Base-by-base conservation (phyloP, 2,888 invertebrate species). In the Sesamia inferens region DNA sequence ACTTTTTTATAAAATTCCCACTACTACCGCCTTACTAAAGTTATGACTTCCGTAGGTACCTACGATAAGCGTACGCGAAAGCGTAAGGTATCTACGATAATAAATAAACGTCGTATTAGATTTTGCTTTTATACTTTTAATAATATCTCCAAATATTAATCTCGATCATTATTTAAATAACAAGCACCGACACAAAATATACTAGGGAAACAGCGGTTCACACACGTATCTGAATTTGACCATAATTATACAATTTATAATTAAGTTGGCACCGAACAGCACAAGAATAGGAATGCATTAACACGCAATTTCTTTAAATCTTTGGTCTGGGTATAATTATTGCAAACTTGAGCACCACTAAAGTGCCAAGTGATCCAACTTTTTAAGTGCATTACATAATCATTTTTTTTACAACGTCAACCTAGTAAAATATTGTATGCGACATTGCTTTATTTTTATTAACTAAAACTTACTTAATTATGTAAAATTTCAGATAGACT, bases 271-370 rank as follows among this genome's bases (percentile, higher is more conserved):
- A 93, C 93, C 92, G 86, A 90, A 89, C 90, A 92, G 91, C 90
- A 92, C 90, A 87, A 89, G 85, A 87, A 85, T 86, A 87, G 86
- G 82, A 88, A 90, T 90, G 90, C 89, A 90, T 88, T 74, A 88
- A 90, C 88, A 92, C 85, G 89, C 90, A 89, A 89, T 90, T 91
- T 89, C 84, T 85, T 84, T 80, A 76, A 92, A 92, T 95, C 95
- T 95, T 95, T 95, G 95, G 95, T 94, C 92, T 93, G 92, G 87
- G 90, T 90, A 87, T 90, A 91, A 87, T 91, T 92, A 93, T 92
- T 91, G 91, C 90, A 88, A 90, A 89, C 90, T 88, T 81, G 81
- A 88, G 88, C 88, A 90, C 89, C 73, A 81, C 74, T 63, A 44
- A 44, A 80, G 86, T 86, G 87, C 81, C 71, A 78, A 74, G 69